phyloP scores from a whole-genome alignment of 2,888 invertebrate species.

The Heliconius charithonia region DNA sequence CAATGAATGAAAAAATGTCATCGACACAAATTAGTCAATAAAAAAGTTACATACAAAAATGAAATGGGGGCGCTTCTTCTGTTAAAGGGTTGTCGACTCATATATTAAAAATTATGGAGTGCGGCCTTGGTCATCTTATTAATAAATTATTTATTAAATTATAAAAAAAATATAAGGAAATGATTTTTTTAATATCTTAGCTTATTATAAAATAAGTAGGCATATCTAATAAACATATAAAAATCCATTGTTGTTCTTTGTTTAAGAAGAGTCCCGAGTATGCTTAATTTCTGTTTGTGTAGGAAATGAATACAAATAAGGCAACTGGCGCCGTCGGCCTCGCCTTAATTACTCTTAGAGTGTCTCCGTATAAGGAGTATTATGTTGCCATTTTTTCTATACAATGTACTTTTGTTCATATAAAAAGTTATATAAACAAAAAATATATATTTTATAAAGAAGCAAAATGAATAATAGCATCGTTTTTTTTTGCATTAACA shows the following conservation, averaged over 20 bases:
- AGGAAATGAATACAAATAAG: conserved; percentile 38
- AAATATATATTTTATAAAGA: not conserved
- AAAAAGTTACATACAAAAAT: no score
- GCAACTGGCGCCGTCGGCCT: conserved; percentile 36
- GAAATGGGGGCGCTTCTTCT: no score
- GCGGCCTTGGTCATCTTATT: no score
- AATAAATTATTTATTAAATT: no score
- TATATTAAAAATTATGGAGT: no score
- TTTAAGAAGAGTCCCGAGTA: conserved; percentile 18
- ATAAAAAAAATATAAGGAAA: no score
- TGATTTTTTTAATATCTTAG: no score
- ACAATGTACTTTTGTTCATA: conserved; percentile 6
- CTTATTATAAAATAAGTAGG: no score
- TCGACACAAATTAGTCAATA: no score
- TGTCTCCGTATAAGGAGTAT: conserved; percentile 14
- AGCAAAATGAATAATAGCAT: not conserved
- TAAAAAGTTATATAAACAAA: not conserved
- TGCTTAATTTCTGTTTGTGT: conserved; percentile 42
- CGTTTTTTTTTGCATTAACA: not conserved
- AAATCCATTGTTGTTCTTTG: conserved; percentile 16
- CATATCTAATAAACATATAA: not conserved
- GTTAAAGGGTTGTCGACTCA: no score
- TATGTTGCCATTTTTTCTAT: not conserved
- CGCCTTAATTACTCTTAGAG: conserved; percentile 41
- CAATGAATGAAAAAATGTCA: no score